phyloP scores from a whole-genome alignment of 2,113 vertebrate species.

The Mastomys natalensis region DNA sequence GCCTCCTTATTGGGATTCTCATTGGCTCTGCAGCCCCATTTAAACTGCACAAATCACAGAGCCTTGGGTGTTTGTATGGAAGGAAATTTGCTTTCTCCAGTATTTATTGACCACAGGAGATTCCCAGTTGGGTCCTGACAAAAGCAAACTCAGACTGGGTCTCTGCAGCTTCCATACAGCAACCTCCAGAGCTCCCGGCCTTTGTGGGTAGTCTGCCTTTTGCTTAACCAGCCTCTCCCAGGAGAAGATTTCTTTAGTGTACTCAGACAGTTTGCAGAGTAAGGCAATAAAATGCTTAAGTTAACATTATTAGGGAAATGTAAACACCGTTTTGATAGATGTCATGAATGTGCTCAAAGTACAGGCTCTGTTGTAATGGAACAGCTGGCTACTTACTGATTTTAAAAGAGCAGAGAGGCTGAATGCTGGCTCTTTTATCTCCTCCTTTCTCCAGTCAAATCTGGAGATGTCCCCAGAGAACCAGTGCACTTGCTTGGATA shows the following conservation, averaged over 20 bases:
- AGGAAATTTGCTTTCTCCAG: conserved; percentile 65
- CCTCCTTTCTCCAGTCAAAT: conserved; percentile 37
- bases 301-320: conserved; percentile 80
- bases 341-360: conserved; percentile 37
- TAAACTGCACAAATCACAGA: not conserved
- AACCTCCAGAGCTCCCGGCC: conserved; percentile 46
- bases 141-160: conserved; percentile 54
- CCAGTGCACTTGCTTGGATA: conserved; percentile 11
- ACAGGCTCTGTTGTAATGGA: conserved; percentile 20
- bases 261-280: conserved; percentile 66
- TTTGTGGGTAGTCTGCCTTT: conserved; percentile 36
- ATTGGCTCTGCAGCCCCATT: not conserved
- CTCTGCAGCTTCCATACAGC: conserved; percentile 34
- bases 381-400: conserved; percentile 71
- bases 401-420: conserved; percentile 49
- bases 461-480: conserved; percentile 3
- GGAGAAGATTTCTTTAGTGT: conserved; percentile 65
- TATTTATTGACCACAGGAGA: conserved; percentile 64
- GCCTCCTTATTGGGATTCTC: conserved; percentile 51
- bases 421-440: conserved; percentile 31
- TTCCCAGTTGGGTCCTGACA: conserved; percentile 64
- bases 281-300: conserved; percentile 74
- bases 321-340: conserved; percentile 78
- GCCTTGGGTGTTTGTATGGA: conserved; percentile 54
- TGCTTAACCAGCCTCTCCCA: conserved; percentile 46